Evolutionary conservation across 2,888 invertebrate genomes (phyloP).

Genomic region (Micoletzkya japonica): DNA sequence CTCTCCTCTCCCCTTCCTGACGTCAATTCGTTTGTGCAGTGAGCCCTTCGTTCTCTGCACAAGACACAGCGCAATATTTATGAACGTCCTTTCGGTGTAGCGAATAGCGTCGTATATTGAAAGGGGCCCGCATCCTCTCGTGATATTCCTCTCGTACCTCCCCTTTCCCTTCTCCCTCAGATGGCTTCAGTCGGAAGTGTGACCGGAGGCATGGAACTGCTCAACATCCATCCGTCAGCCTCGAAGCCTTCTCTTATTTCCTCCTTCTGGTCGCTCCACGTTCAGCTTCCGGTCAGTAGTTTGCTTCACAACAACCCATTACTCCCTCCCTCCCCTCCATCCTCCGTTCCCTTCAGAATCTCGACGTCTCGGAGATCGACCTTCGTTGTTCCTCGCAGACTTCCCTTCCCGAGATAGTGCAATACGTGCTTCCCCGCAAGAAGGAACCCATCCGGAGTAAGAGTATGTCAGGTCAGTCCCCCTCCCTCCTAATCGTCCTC

Average conservation of each 20-base stretch:
- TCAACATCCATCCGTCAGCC: conserved; percentile 28
- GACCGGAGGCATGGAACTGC: conserved; percentile 21
- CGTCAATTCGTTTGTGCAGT: too few relatives aligned
- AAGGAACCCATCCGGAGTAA: conserved; percentile 14
- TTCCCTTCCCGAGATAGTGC: conserved; percentile 20
- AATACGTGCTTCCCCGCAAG: too few relatives aligned
- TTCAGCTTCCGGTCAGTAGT: conserved; percentile 25
- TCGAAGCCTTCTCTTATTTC: conserved; percentile 29
- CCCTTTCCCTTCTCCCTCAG: not conserved
- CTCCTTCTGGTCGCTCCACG: conserved; percentile 29
- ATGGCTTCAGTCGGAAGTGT: not conserved
- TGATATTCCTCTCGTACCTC: not conserved
- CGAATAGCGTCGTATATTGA: too few relatives aligned
- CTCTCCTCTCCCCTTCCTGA: not conserved
- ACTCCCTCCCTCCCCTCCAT: too few relatives aligned
- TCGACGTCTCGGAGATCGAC: conserved; percentile 5
- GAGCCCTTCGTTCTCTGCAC: too few relatives aligned
- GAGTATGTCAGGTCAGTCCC: conserved; percentile 25
- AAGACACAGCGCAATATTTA: too few relatives aligned
- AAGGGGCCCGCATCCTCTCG: not conserved
- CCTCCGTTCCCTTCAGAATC: conserved; percentile 17
- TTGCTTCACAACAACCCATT: too few relatives aligned
- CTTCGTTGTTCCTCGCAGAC: conserved; percentile 22
- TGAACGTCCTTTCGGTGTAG: too few relatives aligned
- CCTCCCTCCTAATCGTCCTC: not conserved